Percentiles rank a stretch among this genome's conserved stretches.
Evolutionary conservation across 2,113 vertebrate species (phyloP).

Genomic region (Lampris incognitus): DNA sequence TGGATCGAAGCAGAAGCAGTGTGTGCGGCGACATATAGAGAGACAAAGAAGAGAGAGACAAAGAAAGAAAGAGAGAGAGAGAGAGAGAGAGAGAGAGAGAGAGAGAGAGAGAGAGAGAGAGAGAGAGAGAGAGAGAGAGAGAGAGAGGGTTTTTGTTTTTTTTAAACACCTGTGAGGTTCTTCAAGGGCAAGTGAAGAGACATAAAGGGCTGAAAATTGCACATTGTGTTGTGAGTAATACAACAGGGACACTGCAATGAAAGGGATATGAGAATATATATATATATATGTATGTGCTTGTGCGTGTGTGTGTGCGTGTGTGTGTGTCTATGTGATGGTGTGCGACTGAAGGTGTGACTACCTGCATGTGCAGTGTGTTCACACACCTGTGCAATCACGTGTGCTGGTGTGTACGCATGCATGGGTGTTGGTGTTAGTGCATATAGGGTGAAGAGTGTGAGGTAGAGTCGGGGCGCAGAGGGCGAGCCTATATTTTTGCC

Average conservation of each 20-base stretch:
- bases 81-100: background rate
- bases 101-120: conserved; percentile 56
- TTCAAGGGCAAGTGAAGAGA: conserved; percentile 64
- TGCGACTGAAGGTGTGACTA: background rate
- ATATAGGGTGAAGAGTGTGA: conserved; percentile 78
- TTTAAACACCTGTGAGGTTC: conserved; percentile 71
- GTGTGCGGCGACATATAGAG: conserved; percentile 51
- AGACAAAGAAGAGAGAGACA: conserved; percentile 46
- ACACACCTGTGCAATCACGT: background rate
- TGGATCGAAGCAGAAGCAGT: conserved; percentile 68
- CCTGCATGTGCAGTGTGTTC: background rate
- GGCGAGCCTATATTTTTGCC: conserved; percentile 80
- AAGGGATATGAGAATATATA: conserved; percentile 63
- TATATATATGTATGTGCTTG: conserved; percentile 35
- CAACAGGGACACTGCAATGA: conserved; percentile 79
- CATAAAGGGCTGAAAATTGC: conserved; percentile 70
- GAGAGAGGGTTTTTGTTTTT: conserved; percentile 30
- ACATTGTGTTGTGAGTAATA: conserved; percentile 69
- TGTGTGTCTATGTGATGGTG: conserved; percentile 16
- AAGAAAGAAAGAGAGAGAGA: conserved; percentile 45
- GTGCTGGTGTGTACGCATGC: conserved; percentile 28
- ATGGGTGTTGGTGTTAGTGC: conserved; percentile 74
- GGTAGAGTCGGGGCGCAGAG: conserved; percentile 80
- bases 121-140: conserved; percentile 70
- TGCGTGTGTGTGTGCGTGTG: conserved; percentile 8